These are phyloP conservation scores for Scomber japonicus DNA, from an alignment of 2,113 vertebrate genomes.

Conservation along the genomic window DNA sequence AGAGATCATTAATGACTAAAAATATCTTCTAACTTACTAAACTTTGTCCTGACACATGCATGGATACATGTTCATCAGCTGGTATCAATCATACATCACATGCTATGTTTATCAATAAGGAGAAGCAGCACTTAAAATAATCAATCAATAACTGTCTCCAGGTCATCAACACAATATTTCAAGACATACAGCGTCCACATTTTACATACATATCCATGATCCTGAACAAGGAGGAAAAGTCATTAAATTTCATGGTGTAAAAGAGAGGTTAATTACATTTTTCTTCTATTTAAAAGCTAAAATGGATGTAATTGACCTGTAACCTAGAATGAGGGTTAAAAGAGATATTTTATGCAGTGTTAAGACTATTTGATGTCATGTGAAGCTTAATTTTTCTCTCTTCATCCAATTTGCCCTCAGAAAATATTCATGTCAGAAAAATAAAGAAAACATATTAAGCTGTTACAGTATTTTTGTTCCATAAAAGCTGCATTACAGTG, in stretches of 20 bases:
- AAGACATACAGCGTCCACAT: slow-evolving; percentile 10
- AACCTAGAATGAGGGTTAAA: slow-evolving; percentile 42
- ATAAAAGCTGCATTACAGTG: slow-evolving; percentile 13
- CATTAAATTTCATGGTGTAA: slow-evolving; percentile 28
- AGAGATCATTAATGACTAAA: not conserved
- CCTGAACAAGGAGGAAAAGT: slow-evolving; percentile 6
- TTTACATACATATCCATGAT: slow-evolving; percentile 23
- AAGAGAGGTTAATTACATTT: slow-evolving; percentile 49
- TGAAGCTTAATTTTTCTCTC: slow-evolving; percentile 26
- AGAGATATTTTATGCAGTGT: slow-evolving; percentile 26
- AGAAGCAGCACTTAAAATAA: slow-evolving; percentile 56
- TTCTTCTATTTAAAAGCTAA: slow-evolving; percentile 34
- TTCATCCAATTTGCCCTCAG: slow-evolving; percentile 35
- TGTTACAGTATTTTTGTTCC: slow-evolving; percentile 25
- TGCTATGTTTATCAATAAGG: slow-evolving; percentile 31
- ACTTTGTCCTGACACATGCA: too few relatives aligned
- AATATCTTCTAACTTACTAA: not conserved
- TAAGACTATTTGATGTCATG: slow-evolving; percentile 46
- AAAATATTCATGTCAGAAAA: slow-evolving; percentile 49
- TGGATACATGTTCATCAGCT: too few relatives aligned
- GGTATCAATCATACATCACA: too few relatives aligned
- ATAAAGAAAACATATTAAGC: slow-evolving; percentile 32
- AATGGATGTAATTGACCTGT: slow-evolving; percentile 51
- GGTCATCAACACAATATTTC: slow-evolving; percentile 48
- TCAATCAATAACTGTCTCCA: slow-evolving; percentile 55